These are phyloP conservation scores for Volucella zonaria DNA, from an alignment of 2,888 invertebrate genomes.

Conservation along the genomic window DNA sequence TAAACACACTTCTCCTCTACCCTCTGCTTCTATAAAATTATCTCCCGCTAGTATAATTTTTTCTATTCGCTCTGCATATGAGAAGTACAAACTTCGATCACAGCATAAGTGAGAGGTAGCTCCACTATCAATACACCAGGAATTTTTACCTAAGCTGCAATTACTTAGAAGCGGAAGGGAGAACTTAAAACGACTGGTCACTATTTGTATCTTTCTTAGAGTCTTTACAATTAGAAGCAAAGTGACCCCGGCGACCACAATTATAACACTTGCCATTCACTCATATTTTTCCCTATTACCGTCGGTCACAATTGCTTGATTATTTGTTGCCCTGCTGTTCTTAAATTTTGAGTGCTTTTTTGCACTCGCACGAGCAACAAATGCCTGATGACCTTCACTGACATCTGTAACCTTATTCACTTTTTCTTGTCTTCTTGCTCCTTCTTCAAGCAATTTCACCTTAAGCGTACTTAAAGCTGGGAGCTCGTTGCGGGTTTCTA, in stretches of 20 bases:
- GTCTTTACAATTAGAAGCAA: conserved; percentile 1
- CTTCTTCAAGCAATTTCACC: neutral
- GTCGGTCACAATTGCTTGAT: neutral
- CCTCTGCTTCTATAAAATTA: too few species aligned
- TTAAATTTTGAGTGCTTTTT: neutral
- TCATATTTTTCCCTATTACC: too few species aligned
- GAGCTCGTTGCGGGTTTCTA: too few species aligned
- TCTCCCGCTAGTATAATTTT: too few species aligned
- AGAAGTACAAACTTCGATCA: too few species aligned
- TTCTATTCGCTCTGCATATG: too few species aligned
- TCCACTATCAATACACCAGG: conserved; percentile 13
- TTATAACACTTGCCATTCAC: conserved; percentile 6
- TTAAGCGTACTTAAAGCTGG: neutral
- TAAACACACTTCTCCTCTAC: too few species aligned
- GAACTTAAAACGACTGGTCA: neutral
- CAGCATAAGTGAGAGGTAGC: too few species aligned
- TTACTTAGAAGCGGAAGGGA: conserved; percentile 5
- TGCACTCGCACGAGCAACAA: neutral
- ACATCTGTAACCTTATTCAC: too few species aligned
- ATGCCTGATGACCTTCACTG: conserved; percentile 1
- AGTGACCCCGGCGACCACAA: neutral
- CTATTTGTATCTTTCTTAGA: neutral
- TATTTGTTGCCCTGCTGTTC: neutral
- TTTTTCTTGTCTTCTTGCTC: neutral
- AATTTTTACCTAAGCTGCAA: conserved; percentile 1